phyloP scores from a whole-genome alignment of 64 coral and sea anemone genomes.

The Pachyseris speciosa region DNA sequence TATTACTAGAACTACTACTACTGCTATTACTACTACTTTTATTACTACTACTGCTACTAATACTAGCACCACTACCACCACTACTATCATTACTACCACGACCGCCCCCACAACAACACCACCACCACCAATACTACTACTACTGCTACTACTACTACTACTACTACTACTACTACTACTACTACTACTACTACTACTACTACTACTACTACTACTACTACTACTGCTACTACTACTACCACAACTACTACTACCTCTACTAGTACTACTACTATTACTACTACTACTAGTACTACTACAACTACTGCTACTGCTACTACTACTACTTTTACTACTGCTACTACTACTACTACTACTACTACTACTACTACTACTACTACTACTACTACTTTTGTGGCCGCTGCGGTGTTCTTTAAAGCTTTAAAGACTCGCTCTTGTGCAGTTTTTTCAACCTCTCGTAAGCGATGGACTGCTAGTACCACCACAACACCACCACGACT shows the following conservation, averaged over 20 bases:
- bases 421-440: no score
- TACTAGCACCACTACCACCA: neutral
- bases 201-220: neutral
- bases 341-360: no score
- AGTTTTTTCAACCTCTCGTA: no score
- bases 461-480: no score
- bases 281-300: neutral
- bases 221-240: no score
- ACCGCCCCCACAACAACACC: neutral
- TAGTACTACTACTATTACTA: no score
- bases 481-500: no score
- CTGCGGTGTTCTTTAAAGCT: no score
- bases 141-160: neutral
- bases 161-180: neutral
- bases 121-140: no score
- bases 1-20: neutral
- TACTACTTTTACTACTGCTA: neutral
- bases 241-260: no score
- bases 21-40: neutral
- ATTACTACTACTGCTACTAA: neutral
- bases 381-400: no score
- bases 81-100: neutral
- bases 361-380: no score
- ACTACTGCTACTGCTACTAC: neutral
- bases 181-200: neutral